phyloP scores from a whole-genome alignment of 2,888 invertebrate species.

The Polyommatus iphigenia region DNA sequence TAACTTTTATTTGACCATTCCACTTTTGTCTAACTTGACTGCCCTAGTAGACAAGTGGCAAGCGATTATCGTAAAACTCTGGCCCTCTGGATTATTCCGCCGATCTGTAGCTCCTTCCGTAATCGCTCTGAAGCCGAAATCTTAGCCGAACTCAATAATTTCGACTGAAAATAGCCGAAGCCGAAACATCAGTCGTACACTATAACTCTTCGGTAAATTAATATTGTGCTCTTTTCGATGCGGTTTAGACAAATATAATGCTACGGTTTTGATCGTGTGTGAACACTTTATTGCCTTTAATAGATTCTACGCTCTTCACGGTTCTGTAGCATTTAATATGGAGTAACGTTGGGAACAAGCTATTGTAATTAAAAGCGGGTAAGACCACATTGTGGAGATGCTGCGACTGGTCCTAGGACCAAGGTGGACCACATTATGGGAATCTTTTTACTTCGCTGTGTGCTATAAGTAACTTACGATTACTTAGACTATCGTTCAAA shows the following conservation, averaged over 20 bases:
- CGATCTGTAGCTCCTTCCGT: background rate
- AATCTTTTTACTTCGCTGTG: background rate
- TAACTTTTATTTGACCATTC: too few species aligned
- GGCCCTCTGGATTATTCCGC: too few species aligned
- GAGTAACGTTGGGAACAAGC: constrained; percentile 6
- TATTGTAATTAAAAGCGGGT: constrained; percentile 32
- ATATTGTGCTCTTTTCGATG: constrained; percentile 35
- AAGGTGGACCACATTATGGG: constrained; percentile 41
- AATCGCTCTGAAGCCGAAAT: background rate
- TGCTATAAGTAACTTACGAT: background rate
- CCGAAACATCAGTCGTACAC: background rate
- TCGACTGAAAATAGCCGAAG: background rate
- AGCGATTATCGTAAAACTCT: too few species aligned
- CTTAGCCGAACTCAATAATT: background rate
- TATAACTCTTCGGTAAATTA: constrained; percentile 33
- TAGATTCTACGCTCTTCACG: constrained; percentile 37
- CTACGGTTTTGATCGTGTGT: constrained; percentile 62
- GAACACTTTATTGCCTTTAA: constrained; percentile 48
- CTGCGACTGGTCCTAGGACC: constrained; percentile 37
- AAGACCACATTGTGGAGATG: constrained; percentile 38
- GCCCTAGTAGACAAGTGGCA: too few species aligned
- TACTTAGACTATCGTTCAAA: background rate
- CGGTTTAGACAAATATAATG: constrained; percentile 66
- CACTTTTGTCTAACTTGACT: too few species aligned
- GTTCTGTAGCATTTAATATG: constrained; percentile 26